These are phyloP conservation scores for Scaptodrosophila lebanonensis DNA, from an alignment of 1,140 invertebrate genomes.

Conservation along the genomic window DNA sequence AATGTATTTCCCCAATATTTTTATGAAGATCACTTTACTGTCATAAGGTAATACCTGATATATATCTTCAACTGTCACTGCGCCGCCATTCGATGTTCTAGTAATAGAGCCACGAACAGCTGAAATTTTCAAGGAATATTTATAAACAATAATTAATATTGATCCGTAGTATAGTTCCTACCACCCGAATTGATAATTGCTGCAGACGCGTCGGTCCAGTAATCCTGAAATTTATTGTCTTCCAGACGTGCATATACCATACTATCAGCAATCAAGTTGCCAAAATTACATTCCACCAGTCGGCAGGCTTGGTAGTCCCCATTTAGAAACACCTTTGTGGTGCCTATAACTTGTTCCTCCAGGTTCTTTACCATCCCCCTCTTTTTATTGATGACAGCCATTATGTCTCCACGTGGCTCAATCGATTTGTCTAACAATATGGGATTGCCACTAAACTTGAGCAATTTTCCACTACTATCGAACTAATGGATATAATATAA, in stretches of 20 bases:
- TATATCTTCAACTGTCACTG: conserved; percentile 53
- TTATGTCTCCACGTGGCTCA: conserved; percentile 81
- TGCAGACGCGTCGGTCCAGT: conserved; percentile 87
- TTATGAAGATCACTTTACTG: conserved; percentile 78
- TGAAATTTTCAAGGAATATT: background rate
- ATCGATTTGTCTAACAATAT: conserved; percentile 84
- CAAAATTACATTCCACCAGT: conserved; percentile 89
- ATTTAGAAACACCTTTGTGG: conserved; percentile 82
- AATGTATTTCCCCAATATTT: conserved; percentile 77
- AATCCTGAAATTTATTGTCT: conserved; percentile 75
- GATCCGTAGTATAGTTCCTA: conserved; percentile 15
- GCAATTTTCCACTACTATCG: conserved; percentile 84
- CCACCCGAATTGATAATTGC: conserved; percentile 85
- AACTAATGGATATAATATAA: conserved; percentile 78
- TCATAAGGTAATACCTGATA: conserved; percentile 80
- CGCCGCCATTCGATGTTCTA: conserved; percentile 30
- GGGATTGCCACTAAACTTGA: conserved; percentile 84
- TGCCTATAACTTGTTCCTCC: conserved; percentile 80
- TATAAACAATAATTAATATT: background rate
- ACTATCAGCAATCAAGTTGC: conserved; percentile 88
- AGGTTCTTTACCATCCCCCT: conserved; percentile 79
- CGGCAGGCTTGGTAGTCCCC: conserved; percentile 79
- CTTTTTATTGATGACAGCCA: conserved; percentile 81
- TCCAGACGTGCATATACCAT: conserved; percentile 78
- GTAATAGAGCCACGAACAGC: conserved; percentile 55